Base-by-base conservation (phyloP, 2,797 vertebrate genomes). In the Xenentodon cancila region DNA sequence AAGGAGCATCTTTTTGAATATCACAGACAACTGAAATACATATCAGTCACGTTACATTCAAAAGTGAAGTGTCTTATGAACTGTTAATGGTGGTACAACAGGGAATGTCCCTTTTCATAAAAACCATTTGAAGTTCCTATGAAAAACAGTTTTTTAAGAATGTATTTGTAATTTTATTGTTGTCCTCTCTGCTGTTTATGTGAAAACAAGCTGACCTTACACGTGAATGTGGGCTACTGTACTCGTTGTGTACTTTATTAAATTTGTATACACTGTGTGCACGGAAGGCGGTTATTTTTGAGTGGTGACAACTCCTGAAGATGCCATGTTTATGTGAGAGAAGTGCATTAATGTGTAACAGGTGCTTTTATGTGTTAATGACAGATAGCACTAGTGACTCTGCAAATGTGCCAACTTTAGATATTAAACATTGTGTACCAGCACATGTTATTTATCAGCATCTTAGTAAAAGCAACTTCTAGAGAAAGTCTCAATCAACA, bases 201-300 rank as follows among this genome's bases (percentile, higher is more conserved):
- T 98, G 96, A 95, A 96, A 97, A 96, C 96, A 96, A 98, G 96
- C 95, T 95, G 96, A 96, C 96, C 95, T 96, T 96, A 96, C 96
- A 93, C 92, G 96, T 97, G 96, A 96, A 96, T 96, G 96, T 97
- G 95, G 96, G 96, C 96, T 95, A 96, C 87, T 92, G 89, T 92
- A 91, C 77, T 84, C 95, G 95, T 97, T 96, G 95, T 97, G 96
- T 96, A 96, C 96, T 97, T 97, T 97, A 98, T 98, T 97, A 98
- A 98, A 98, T 98, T 97, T 97, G 96, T 98, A 98, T 96, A 97
- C 96, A 97, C 95, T 94, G 96, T 95, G 94, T 93, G 94, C 94
- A 95, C 94, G 94, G 95, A 93, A 94, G 95, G 95, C 93, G 94
- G 93, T 96, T 95, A 91, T 96, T 96, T 96, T 95, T 94, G 93